These are phyloP conservation scores for Amphipyra tragopoginis DNA, from an alignment of 2,888 invertebrate genomes.

Conservation along the genomic window DNA sequence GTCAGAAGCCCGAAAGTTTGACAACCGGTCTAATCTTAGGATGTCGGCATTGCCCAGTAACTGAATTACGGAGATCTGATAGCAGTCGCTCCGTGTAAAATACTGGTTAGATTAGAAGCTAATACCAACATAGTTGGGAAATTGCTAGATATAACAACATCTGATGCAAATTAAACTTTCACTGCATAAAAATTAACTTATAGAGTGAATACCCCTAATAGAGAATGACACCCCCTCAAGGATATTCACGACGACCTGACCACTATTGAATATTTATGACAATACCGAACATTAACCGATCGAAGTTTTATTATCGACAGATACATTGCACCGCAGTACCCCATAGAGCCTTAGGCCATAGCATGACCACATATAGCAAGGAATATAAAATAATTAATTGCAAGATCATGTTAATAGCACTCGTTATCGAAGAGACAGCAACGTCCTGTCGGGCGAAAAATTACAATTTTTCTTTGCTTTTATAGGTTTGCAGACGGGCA, in stretches of 20 bases:
- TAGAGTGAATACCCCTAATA: not conserved
- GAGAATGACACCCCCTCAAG: not conserved
- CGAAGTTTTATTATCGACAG: conserved; percentile 12
- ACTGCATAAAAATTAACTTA: not conserved
- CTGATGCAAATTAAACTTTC: too few species aligned
- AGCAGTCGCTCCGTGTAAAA: too few species aligned
- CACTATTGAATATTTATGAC: conserved; percentile 28
- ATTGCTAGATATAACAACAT: too few species aligned
- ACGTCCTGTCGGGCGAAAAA: conserved; percentile 67
- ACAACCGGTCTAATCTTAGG: too few species aligned
- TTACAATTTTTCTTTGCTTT: conserved; percentile 47
- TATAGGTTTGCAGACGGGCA: conserved; percentile 26
- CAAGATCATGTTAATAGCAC: conserved; percentile 69
- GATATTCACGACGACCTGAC: not conserved
- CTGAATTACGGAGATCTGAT: too few species aligned
- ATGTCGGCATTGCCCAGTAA: too few species aligned
- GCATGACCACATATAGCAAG: conserved; percentile 19
- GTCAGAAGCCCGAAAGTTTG: too few species aligned
- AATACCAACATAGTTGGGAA: too few species aligned
- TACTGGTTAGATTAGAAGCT: too few species aligned
- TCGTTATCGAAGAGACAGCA: conserved; percentile 66
- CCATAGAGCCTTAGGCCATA: conserved; percentile 9
- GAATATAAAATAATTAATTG: conserved; percentile 65
- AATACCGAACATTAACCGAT: conserved; percentile 4
- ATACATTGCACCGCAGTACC: conserved; percentile 5